phyloP scores from a whole-genome alignment of 2,797 vertebrate species.

The Coreius guichenoti region DNA sequence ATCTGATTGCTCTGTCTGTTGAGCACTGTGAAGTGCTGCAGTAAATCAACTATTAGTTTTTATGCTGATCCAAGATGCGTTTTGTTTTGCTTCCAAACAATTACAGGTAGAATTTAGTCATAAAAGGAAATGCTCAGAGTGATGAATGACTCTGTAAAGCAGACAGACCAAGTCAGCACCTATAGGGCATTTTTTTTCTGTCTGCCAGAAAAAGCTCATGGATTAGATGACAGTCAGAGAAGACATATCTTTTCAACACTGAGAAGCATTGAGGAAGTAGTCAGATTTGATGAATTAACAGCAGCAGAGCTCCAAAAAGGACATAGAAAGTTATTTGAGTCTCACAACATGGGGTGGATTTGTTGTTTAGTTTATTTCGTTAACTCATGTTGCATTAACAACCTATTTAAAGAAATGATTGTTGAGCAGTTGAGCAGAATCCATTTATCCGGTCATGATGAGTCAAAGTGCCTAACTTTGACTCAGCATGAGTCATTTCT shows the following conservation, averaged over 20 bases:
- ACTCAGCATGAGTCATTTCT: conserved; percentile 52
- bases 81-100: conserved; percentile 12
- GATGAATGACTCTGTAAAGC: conserved; percentile 43
- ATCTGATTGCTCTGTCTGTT: conserved; percentile 13
- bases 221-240: conserved; percentile 48
- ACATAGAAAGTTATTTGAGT: neutral
- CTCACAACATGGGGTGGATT: conserved; percentile 15
- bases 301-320: neutral
- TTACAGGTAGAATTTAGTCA: conserved; percentile 43
- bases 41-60: conserved; percentile 28
- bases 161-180: conserved; percentile 53
- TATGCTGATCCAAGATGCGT: conserved; percentile 38
- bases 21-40: conserved; percentile 19
- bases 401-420: conserved; percentile 36
- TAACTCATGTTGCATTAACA: conserved; percentile 40
- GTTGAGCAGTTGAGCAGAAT: neutral
- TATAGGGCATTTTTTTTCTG: conserved; percentile 42
- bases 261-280: conserved; percentile 9
- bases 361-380: conserved; percentile 36
- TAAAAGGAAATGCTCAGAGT: conserved; percentile 33
- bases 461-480: conserved; percentile 38
- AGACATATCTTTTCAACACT: conserved; percentile 23
- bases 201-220: conserved; percentile 36
- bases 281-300: conserved; percentile 14
- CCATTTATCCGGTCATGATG: conserved; percentile 5